These are phyloP conservation scores for Parotocinclus haroldoi DNA, from an alignment of 2,797 vertebrate species.

Conservation along the genomic window DNA sequence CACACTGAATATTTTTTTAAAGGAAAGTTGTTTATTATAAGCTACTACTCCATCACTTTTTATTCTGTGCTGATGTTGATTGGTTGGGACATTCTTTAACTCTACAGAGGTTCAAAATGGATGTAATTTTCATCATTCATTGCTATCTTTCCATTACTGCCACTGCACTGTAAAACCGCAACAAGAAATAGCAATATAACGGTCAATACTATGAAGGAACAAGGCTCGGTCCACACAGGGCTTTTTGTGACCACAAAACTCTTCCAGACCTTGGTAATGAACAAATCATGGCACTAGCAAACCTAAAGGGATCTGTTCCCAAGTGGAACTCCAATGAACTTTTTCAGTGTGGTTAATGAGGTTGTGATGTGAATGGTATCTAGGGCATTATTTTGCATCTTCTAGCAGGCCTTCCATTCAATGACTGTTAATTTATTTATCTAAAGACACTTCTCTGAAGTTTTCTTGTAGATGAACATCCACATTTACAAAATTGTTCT, in stretches of 20 bases:
- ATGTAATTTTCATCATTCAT: slow-evolving; percentile 61
- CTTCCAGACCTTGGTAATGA: slow-evolving; percentile 66
- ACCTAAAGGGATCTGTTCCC: slow-evolving; percentile 64
- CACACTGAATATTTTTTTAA: too few species aligned
- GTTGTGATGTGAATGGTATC: slow-evolving; percentile 59
- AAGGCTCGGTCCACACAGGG: slow-evolving; percentile 52
- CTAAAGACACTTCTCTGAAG: slow-evolving; percentile 50
- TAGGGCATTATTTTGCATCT: slow-evolving; percentile 41
- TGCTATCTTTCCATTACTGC: slow-evolving; percentile 63
- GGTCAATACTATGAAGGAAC: slow-evolving; percentile 74
- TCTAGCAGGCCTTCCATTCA: slow-evolving; percentile 35
- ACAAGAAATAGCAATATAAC: slow-evolving; percentile 83
- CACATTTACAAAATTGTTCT: slow-evolving; percentile 47
- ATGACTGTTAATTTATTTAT: slow-evolving; percentile 72
- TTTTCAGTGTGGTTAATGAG: slow-evolving; percentile 66
- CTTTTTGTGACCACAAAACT: slow-evolving; percentile 70
- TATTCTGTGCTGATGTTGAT: slow-evolving; percentile 68
- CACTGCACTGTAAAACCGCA: slow-evolving; percentile 69
- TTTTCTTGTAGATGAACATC: slow-evolving; percentile 45
- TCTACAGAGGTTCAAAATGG: slow-evolving; percentile 44
- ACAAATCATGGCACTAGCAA: slow-evolving; percentile 40
- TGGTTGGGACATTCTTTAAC: slow-evolving; percentile 57
- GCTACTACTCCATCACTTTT: slow-evolving; percentile 32
- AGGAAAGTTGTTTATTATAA: too few species aligned
- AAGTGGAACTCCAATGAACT: slow-evolving; percentile 53